Evolutionary conservation across 2,797 vertebrate species (phyloP), one percentile per base, ranked within the genome.

Genomic region (Pipistrellus pygmaeus): DNA sequence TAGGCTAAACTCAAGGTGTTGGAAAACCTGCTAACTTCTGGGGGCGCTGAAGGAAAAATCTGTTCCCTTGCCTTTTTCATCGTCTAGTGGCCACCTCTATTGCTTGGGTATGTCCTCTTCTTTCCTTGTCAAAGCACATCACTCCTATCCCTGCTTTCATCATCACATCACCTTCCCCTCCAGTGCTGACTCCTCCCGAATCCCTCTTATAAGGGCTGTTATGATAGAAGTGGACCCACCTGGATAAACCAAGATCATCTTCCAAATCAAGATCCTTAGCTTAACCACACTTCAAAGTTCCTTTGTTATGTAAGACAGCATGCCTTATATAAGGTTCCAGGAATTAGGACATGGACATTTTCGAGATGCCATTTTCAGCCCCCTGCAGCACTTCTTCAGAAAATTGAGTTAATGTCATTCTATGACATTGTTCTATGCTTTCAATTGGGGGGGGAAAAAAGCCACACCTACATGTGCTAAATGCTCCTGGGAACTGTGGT

Each of bases 361-460:
- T 76, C 32, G 20, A 62, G 38, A 41, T 69, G 17, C 41, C 20
- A 20, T 64, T 44, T 27, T 88, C 53, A 68, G 30, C 25, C 32
- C 75, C 60, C 41, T 11, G 35, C 3, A 14, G 32, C 44, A 62
- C 73, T 88, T 85, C 44, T 90, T 85, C n/a, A 48, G 18, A 91
- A 89, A 90, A 69, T 30, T 48, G 44, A 9, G 5, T 55, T 66
- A 55, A 51, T 87, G 15, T 51, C 66, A 76, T 83, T 72, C 60
- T 60, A 13, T n/a, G 12, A 76, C 27, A 44, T 48, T 92, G n/a
- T 85, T 88, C 77, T 93, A 17, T 71, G 73, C 11, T 95, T 91
- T 91, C 77, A 32, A 18, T 53, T 14, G 3, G 64, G 51, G 55
- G 4, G 38, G 38, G 38, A 48, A 14, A 2, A 46, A 48, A 82